Conservation (phyloP, 2,113 vertebrate species). For the Cisticola juncidis region DNA sequence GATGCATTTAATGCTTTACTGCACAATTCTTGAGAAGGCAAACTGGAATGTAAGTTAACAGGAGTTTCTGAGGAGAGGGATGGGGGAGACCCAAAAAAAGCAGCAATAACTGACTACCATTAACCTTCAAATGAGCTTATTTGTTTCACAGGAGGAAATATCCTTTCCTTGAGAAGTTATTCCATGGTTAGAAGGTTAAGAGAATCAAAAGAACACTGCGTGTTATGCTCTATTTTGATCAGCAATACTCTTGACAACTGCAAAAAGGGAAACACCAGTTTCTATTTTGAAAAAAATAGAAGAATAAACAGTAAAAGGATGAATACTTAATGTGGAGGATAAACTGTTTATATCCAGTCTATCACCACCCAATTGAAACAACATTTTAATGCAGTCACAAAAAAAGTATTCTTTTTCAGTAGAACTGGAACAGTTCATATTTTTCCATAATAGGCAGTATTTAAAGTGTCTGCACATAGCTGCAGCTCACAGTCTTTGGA, state of each 20-base stretch:
- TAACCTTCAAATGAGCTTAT: not conserved
- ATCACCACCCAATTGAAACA: not conserved
- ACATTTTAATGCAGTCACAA: not conserved
- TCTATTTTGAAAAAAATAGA: not conserved
- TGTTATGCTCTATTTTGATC: not conserved
- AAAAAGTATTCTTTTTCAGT: not conserved
- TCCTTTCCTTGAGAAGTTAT: not conserved
- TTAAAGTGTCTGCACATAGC: not conserved
- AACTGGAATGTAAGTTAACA: not conserved
- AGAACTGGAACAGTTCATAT: not conserved
- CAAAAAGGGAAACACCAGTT: not conserved
- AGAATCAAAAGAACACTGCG: not conserved
- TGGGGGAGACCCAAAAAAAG: not conserved
- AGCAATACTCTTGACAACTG: not conserved
- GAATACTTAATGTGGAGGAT: not conserved
- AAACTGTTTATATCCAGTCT: not conserved
- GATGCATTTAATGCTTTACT: not conserved
- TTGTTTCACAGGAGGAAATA: not conserved
- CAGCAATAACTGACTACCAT: not conserved
- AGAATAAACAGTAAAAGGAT: not conserved
- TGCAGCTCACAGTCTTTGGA: not conserved
- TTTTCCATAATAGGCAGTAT: constrained; percentile 35
- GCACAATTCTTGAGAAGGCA: not conserved
- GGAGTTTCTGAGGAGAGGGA: not conserved
- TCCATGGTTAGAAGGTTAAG: not conserved